Base-by-base conservation (phyloP, 1,140 invertebrate species). In the Medauroidea extradentata region DNA sequence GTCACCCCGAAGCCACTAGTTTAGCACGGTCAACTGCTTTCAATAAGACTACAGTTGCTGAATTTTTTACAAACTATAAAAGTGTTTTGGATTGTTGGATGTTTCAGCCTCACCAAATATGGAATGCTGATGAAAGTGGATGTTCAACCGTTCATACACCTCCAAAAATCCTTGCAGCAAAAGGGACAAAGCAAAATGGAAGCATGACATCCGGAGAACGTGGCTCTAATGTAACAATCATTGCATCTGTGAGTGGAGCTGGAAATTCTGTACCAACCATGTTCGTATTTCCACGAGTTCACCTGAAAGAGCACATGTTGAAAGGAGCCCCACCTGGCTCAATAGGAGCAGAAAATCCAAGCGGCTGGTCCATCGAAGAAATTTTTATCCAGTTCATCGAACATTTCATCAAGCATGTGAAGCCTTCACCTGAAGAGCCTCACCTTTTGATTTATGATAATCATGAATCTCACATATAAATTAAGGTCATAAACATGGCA, bases 1-100 rank as follows among this genome's bases (percentile, higher is more conserved):
- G 74, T 18, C 71, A 77, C 58, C 75, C 76, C 57, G 73, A 78
- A 64, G 66, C 67, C 41, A 75, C 73, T 29, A 75, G 75, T 58
- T 53, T 77, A 29, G 66, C 72, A 1, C 60, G 73, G 56, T 70
- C 70, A n/a, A 76, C 71, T 2, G 64, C 65, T n/a, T 77, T 79
- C 59, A 79, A 78, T 64, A 72, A 72, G 77, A 52, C 56, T 8
- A 74, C 74, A 62, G 69, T 76, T 5, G 29, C 29, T 7, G 42
- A 53, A 25, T 78, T 77, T 69, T 77, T 65, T 67, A 60, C 68
- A 19, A 73, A 72, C 57, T 67, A 46, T 46, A 11, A 1, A 2
- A 57, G 2, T 2, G 3, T 5, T 11, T 16, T 67, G 72, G 57
- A 57, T 65, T 59, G 69, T 52, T 43, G 61, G 71, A 16, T 69